phyloP scores from a whole-genome alignment of 2,113 vertebrate species.

The Lathamus discolor region DNA sequence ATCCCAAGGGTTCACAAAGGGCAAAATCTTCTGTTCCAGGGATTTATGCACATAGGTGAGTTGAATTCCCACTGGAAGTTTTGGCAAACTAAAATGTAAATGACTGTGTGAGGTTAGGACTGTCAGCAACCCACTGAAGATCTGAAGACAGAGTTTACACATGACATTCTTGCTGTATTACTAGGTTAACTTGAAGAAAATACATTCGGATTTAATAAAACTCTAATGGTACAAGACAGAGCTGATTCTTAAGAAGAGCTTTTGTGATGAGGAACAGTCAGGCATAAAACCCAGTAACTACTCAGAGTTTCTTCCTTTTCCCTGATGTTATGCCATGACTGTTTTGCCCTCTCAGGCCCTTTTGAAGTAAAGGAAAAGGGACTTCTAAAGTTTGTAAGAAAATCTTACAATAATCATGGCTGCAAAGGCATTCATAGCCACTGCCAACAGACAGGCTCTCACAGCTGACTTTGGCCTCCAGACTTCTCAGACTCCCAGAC shows the following conservation, averaged over 20 bases:
- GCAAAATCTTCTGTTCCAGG: not conserved
- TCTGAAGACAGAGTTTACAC: not conserved
- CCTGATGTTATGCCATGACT: not conserved
- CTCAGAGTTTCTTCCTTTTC: not conserved
- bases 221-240: not conserved
- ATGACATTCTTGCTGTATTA: not conserved
- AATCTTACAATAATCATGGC: not conserved
- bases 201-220: not conserved
- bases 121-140: not conserved
- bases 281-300: not conserved
- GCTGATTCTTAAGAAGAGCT: not conserved
- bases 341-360: not conserved
- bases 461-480: not conserved
- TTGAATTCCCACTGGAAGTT: not conserved
- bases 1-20: not conserved
- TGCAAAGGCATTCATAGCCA: not conserved
- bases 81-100: not conserved
- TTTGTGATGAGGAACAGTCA: not conserved
- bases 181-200: not conserved
- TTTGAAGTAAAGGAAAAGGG: not conserved
- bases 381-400: not conserved
- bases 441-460: not conserved
- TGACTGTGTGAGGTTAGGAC: not conserved
- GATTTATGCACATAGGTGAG: not conserved
- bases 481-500: not conserved